These are phyloP conservation scores for Orchestes rusci DNA, from an alignment of 2,888 invertebrate genomes.

Conservation along the genomic window DNA sequence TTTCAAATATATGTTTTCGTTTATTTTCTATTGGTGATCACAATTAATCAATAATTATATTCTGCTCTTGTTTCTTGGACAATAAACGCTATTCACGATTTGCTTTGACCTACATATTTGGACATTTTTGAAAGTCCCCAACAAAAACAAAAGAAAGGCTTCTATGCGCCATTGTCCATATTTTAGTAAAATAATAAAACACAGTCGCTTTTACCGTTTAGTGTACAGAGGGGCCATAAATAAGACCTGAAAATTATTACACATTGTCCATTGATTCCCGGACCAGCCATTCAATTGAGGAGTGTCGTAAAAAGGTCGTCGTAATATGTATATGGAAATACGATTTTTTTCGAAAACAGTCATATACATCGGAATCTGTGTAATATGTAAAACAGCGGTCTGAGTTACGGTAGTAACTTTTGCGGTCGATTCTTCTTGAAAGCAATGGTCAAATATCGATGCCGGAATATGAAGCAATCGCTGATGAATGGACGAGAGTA, in stretches of 20 bases:
- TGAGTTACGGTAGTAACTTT: conserved; percentile 13
- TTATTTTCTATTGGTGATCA: no score
- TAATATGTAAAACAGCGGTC: conserved; percentile 19
- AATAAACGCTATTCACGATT: no score
- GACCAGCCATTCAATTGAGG: conserved; percentile 19
- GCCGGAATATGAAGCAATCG: no score
- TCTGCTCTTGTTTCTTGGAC: no score
- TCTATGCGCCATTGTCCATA: conserved; percentile 6
- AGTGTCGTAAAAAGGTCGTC: conserved; percentile 19
- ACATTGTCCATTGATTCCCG: conserved; percentile 21
- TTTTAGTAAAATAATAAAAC: conserved; percentile 11
- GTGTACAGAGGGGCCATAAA: conserved; percentile 12
- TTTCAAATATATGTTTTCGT: no score
- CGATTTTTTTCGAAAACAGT: conserved; percentile 13
- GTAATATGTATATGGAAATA: conserved; percentile 19
- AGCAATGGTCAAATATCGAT: no score
- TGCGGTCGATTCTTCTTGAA: no score
- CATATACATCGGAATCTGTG: conserved; percentile 16
- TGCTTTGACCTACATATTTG: no score
- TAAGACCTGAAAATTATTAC: conserved; percentile 19
- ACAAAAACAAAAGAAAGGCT: no score
- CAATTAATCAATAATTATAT: no score
- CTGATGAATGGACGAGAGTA: no score
- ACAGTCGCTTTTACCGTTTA: conserved; percentile 19
- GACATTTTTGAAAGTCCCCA: no score